Evolutionary conservation across 2,888 invertebrate species (phyloP), one percentile per base, ranked within the genome.

Genomic region (Patella depressa): DNA sequence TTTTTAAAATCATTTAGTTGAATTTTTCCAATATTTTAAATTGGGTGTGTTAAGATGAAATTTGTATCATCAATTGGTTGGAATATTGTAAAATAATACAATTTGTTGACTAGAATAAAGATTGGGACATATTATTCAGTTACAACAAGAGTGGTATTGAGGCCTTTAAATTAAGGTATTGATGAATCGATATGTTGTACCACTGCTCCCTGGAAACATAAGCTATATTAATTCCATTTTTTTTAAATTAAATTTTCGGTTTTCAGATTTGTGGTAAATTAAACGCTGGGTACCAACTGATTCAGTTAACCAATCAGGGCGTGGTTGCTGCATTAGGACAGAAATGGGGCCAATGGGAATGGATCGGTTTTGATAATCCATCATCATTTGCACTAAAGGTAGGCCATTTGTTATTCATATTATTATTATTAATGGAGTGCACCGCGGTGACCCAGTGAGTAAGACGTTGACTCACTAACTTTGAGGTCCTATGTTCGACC

Each of bases 281-380:
- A 7, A 24, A 53, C 0, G 72, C 74, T 9, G 72, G 73, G 0
- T 80, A 80, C 79, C 69, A 65, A 57, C 71, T 80, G 54, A 45
- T 78, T n/a, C 80, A 80, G 79, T 73, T 82, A 15, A 17, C 45
- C 15, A 76, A 79, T 29, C 76, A 77, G 53, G 71, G 73, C 19
- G 82, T 74, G 3, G 80, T 80, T 0, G 76, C 77, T 2, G 82
- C 80, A 3, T 73, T 71, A 29, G 82, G 82, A 70, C 80, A 80
- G 7, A 78, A 53, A 9, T 53, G 24, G 3, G 79, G 77, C 0
- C 24, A 29, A 4, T 77, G 77, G 80, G 77, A 74, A 71, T 82
- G 82, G 82, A 80, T 78, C 5, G 82, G 82, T 45, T 82, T 78
- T 54, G 82, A 82, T 72, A 80, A 82, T 59, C 74, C 73, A 15